Evolutionary conservation across 2,113 vertebrate species (phyloP), one percentile per base, ranked within the genome.

Genomic region (Gorsachius goisagi): DNA sequence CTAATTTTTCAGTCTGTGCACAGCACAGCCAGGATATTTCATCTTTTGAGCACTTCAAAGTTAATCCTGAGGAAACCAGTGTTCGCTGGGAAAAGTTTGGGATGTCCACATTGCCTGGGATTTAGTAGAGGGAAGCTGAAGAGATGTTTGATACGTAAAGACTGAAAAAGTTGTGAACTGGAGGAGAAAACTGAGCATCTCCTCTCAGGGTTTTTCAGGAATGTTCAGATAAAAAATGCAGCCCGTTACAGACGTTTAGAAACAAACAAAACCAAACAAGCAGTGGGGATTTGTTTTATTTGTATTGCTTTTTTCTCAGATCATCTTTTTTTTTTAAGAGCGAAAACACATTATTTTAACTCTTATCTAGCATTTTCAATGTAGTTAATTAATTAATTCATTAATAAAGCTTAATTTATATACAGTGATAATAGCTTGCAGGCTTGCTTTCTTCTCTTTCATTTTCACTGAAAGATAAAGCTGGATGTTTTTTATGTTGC

Each of bases 381-480:
- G 60, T 77, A 64, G 71, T 45, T 85, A 67, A 12, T 82, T 44
- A 78, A 88, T 94, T 93, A 10, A 66, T 91, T 83, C 56, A 67
- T 82, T 91, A 84, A 86, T 91, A 92, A 94, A 58, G 37, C 22
- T 72, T 85, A 63, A 92, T 95, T 91, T 74, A 68, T 84, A 81
- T 75, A 68, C 64, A 73, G 79, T 60, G 81, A 88, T 95, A 81
- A 92, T 23, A 73, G 71, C 80, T 93, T 60, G 30, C 72, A 88
- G 93, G 73, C 64, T 89, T 93, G 0, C 71, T 66, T 77, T 37
- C 59, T 83, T 67, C 62, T 68, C 59, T 91, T 78, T 82, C 52
- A 20, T 89, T 93, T 90, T 81, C 59, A 32, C 63, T 80, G 94
- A 52, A 79, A 6, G 69, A 93, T 92, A 95, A 96, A 97, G 62